Base-by-base conservation (phyloP, 2,888 invertebrate genomes). In the Calameuta pallipes region DNA sequence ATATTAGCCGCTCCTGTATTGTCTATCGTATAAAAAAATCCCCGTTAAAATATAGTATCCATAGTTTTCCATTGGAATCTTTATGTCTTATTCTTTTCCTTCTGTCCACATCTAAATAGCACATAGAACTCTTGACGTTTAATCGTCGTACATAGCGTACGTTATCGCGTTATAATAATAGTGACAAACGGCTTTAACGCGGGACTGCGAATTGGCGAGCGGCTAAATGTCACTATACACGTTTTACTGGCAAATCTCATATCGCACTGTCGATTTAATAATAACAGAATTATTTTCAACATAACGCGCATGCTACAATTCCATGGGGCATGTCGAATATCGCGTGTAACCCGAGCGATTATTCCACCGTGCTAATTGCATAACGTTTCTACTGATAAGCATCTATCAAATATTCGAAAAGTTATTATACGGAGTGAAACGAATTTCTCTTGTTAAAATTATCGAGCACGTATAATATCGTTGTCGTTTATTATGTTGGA, bases 1-100 rank as follows among this genome's bases (percentile, higher is more conserved):
- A 82, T 85, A 84, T 84, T 84, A 84, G 84, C 83, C 23, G 76
- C 75, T 78, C 37, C 74, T 81, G 78, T 75, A 74, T 71, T 71
- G 56, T 35, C 30, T 15, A 56, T 56, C 56, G 56, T 23, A 23
- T 9, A 33, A 3, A 4, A 9, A 15, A 9, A 23, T 56, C 56
- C 23, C 9, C 9, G 9, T 23, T 23, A 9, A 56, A 56, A 56
- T 23, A 23, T 9, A 56, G 56, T 23, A 56, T 56, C 23, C 15
- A 56, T 23, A 56, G 23, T 2, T 23, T 6, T 9, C 2, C 56
- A 56, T 2, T 56, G 56, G 9, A 6, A 9, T 6, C 23, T 23
- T 56, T 2, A 23, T 9, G 9, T 56, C 56, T 56, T 56, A 15
- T 2, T 23, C 23, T 41, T 41, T 15, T 1, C 15, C 6, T 56